Base-by-base conservation (phyloP, 2,888 invertebrate species). In the Slavum lentiscoides region DNA sequence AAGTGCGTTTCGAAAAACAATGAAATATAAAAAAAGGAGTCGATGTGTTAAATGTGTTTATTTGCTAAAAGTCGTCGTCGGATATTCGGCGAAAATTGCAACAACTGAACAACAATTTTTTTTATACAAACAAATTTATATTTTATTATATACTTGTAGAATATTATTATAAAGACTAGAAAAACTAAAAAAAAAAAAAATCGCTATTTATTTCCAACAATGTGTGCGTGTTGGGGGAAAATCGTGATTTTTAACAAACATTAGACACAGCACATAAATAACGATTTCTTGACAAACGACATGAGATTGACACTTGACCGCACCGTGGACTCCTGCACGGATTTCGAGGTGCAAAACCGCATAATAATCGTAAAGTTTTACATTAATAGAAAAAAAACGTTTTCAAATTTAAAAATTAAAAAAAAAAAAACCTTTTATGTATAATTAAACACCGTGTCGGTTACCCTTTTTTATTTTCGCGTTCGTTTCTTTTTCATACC, bases 241-340 rank as follows among this genome's bases (percentile, higher is more conserved):
- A 39, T 66, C 55, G 74, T 66, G 66, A 74, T 66, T 11, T 23
- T 37, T 37, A 74, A 74, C 11, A 19, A 74, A 58, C 39, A 21
- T 15, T 49, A 8, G 49, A 23, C 43, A 2, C 43, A 55, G 1
- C 15, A 59, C 59, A 23, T 68, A 19, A 17, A 19, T 58, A 74
- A 58, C 58, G 55, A 55, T 59, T 75, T 76, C n/a, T 9, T n/a
- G 67, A 76, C 30, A 59, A 76, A 76, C 43, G 75, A 68, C 67
- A 43, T 9, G 43, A 67, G 68, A 76, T 59, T 43, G 75, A 61
- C 68, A 68, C 59, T 76, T 59, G 75, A 68, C 75, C 66, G 37
- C 62, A 30, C n/a, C 23, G 37, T n/a, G 69, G 19, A 67, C 21
- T 30, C 15, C 15, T n/a, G 17, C 11, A 43, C 21, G 11, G 59